Percentiles rank a stretch among this genome's conserved stretches.
Conservation (phyloP, 2,797 vertebrate species). For the Helicolenus hilgendorfi region DNA sequence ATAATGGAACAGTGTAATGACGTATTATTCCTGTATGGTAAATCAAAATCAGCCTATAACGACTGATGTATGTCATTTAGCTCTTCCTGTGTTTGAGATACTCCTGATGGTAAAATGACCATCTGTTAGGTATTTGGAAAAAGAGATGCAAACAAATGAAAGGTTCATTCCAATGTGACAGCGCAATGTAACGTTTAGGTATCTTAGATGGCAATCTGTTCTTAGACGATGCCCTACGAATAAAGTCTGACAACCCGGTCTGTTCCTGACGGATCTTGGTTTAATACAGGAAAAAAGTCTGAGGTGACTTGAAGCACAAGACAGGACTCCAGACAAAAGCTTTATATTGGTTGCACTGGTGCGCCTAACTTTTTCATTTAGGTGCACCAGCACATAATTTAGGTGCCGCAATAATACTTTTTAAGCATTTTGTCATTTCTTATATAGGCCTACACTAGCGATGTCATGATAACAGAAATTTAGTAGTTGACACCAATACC, state of each 20-base stretch:
- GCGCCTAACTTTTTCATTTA: no score
- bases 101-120: neutral
- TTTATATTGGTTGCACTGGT: no score
- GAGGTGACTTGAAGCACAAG: neutral
- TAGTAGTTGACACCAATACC: accelerated
- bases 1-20: neutral
- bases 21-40: neutral
- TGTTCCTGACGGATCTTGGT: neutral
- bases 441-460: no score
- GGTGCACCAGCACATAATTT: no score
- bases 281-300: neutral
- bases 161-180: neutral
- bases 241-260: neutral
- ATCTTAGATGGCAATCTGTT: neutral
- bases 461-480: no score
- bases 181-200: neutral
- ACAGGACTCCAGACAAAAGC: no score
- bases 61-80: neutral
- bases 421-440: no score
- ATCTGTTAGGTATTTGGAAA: neutral
- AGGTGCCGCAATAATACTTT: no score
- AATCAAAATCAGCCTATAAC: neutral
- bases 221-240: neutral
- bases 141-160: neutral
- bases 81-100: neutral